Evolutionary conservation across 2,113 vertebrate species (phyloP).

Genomic region (Clarias magur): DNA sequence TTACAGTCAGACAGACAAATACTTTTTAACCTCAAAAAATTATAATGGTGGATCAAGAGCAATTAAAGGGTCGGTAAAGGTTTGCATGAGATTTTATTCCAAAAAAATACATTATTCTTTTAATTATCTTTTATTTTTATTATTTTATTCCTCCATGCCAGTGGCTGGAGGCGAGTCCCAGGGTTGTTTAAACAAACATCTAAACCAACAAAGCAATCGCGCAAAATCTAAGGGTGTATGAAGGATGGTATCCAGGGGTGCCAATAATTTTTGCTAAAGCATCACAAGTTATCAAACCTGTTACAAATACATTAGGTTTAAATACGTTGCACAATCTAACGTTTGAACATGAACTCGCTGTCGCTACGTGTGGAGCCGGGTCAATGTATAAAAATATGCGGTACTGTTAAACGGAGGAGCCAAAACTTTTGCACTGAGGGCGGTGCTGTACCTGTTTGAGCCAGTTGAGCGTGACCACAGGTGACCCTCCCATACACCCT

Average conservation of each 20-base stretch:
- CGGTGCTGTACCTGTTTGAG: conserved; percentile 77
- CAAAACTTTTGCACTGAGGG: background rate
- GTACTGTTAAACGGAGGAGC: background rate
- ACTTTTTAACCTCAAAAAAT: no score
- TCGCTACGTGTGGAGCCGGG: background rate
- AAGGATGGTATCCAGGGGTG: background rate
- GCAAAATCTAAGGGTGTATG: no score
- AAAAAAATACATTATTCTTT: no score
- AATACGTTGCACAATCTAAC: background rate
- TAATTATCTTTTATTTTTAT: no score
- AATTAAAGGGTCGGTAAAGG: no score
- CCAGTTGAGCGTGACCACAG: conserved; percentile 78
- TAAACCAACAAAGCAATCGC: no score
- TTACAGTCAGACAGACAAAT: no score
- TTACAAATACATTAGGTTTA: background rate
- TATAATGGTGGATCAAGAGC: no score
- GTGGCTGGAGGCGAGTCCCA: background rate
- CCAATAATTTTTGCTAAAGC: background rate
- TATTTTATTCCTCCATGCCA: no score
- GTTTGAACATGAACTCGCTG: background rate
- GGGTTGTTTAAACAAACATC: no score
- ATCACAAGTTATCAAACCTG: background rate
- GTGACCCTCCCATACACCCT: conserved; percentile 84
- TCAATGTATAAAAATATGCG: background rate
- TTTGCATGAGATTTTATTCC: no score